These are phyloP conservation scores for Caenorhabditis doughertyi DNA, from an alignment of 2,888 invertebrate genomes.

Conservation along the genomic window DNA sequence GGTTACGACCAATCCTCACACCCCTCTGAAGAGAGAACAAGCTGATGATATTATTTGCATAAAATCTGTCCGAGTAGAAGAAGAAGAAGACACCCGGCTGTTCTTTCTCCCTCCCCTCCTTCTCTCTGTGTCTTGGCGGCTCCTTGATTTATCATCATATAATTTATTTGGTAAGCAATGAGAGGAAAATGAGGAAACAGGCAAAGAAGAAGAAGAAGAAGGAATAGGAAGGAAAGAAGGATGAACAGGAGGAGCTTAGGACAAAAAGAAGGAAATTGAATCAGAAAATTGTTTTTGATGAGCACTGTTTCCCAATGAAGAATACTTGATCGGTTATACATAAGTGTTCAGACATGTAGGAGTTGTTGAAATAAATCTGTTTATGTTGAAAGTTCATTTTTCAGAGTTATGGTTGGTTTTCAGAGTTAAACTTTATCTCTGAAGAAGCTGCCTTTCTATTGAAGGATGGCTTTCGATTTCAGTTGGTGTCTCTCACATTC, in stretches of 20 bases:
- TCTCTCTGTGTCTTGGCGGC: conserved; percentile 1
- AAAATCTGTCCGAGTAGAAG: conserved; percentile 51
- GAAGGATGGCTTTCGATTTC: too few species aligned
- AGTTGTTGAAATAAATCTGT: too few species aligned
- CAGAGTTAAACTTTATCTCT: too few species aligned
- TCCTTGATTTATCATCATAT: conserved; percentile 65
- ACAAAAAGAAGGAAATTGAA: conserved; percentile 17
- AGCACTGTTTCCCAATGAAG: neutral
- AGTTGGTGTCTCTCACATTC: too few species aligned
- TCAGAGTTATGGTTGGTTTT: too few species aligned
- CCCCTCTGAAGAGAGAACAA: conserved; percentile 12
- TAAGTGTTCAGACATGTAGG: too few species aligned
- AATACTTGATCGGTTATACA: too few species aligned
- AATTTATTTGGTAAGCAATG: conserved; percentile 58
- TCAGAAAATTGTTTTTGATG: neutral
- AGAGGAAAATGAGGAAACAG: neutral
- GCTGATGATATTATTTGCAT: conserved; percentile 65
- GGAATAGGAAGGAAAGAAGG: neutral
- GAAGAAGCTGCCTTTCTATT: too few species aligned
- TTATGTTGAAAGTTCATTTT: too few species aligned
- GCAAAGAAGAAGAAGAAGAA: conserved; percentile 8
- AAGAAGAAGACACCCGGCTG: conserved; percentile 58
- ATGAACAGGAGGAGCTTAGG: conserved; percentile 26
- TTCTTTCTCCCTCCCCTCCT: too few species aligned
- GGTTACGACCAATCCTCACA: conserved; percentile 40